Evolutionary conservation across 2,797 vertebrate genomes (phyloP), one percentile per base, ranked within the genome.

Genomic region (Muraenolepis orangiensis): DNA sequence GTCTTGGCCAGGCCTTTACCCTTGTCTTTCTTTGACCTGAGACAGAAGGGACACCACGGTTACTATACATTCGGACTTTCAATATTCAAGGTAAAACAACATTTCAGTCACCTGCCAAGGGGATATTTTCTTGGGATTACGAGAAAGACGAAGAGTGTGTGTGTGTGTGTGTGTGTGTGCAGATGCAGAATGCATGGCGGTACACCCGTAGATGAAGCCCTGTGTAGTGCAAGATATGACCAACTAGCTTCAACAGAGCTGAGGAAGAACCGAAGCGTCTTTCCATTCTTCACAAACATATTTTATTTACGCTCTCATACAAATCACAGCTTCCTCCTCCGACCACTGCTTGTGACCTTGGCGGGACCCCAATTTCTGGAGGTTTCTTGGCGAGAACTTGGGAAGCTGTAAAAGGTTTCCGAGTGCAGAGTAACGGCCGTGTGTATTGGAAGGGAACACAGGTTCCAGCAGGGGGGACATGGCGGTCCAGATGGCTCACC

Each of bases 1-100:
- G 96, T 80, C 88, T 99, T 99, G 76, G 95, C 93, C 82, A 96
- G 95, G 4, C 95, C 93, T 96, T 99, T 99, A 80, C 94, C 93
- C 91, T 97, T 99, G 88, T 99, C 98, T 87, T 98, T 99, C 92
- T 99, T 99, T 80, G 98, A 99, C 91, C 98, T 99, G 83, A 7
- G 78, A 31, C 30, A 18, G 8, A n/a, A n/a, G n/a, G n/a, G n/a
- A n/a, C n/a, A n/a, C 31, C 32, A 23, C 8, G 12, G 20, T 12
- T 8, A 34, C n/a, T 70, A 70, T 42, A 40, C 20, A 57, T 6
- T 57, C 23, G 51, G 20, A 23, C 20, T 57, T 57, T n/a, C 51
- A 8, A 10, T 57, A 7, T 57, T n/a, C 20, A 57, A 0, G 51
- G 51, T n/a, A 10, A 57, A 57, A 57, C 8, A n/a, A 23, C 18